A percentile compares a stretch with the other conserved stretches of the same genome.
These are phyloP conservation scores for Aricia artaxerxes DNA, from an alignment of 2,888 invertebrate genomes.

Conservation along the genomic window DNA sequence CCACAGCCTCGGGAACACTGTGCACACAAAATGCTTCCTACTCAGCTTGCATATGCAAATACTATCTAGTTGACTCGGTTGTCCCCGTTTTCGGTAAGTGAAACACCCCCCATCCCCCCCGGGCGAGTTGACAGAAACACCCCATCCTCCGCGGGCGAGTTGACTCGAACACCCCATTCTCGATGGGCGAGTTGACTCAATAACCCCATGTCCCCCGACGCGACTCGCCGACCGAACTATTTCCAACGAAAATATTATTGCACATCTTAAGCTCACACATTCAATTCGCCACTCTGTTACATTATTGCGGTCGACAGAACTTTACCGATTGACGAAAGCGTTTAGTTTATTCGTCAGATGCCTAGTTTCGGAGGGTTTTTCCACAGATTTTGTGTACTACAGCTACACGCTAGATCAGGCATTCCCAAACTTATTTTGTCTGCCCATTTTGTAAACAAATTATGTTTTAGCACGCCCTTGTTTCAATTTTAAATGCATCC, in stretches of 20 bases:
- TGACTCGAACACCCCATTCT: not conserved
- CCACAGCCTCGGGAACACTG: not conserved
- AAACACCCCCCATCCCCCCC: not conserved
- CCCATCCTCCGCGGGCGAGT: not conserved
- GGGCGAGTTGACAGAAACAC: not conserved
- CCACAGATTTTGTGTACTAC: too few relatives aligned
- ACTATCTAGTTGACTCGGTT: not conserved
- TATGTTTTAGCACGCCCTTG: too few relatives aligned
- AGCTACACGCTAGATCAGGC: too few relatives aligned
- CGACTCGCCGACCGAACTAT: conserved; percentile 27
- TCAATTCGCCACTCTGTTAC: conserved; percentile 5
- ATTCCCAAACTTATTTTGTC: too few relatives aligned
- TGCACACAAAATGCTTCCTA: not conserved
- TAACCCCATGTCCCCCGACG: not conserved
- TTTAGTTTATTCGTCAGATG: not conserved
- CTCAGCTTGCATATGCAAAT: not conserved
- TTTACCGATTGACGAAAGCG: not conserved
- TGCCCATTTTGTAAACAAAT: too few relatives aligned
- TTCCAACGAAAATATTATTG: conserved; percentile 27
- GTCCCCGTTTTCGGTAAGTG: not conserved
- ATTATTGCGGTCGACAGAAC: not conserved
- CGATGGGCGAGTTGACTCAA: not conserved
- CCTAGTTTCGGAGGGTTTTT: too few relatives aligned
- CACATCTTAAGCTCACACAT: conserved; percentile 27
- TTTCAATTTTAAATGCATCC: too few relatives aligned